Percentiles rank a stretch among this genome's conserved stretches.
phyloP scores from a whole-genome alignment of 92 coral and sea anemone genomes.

The Isaurus tuberculatus region DNA sequence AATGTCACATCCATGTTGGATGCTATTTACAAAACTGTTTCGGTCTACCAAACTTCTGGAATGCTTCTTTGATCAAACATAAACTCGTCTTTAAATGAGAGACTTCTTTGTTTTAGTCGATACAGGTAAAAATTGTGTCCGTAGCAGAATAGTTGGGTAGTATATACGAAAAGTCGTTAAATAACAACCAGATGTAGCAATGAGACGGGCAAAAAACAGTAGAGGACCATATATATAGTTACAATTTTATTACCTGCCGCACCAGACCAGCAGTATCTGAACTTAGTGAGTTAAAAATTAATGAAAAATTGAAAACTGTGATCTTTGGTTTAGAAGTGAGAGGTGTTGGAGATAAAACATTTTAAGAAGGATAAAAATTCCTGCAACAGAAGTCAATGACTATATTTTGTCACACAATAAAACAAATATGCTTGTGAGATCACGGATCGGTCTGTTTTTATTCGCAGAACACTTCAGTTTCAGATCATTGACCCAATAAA shows the following conservation, averaged over 20 bases:
- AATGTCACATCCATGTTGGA: not conserved
- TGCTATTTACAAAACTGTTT: not conserved
- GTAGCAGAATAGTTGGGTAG: not conserved
- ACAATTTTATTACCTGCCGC: slow-evolving; percentile 28
- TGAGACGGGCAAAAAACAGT: not conserved
- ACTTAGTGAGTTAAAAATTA: not conserved
- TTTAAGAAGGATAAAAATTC: not conserved
- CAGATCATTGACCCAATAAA: slow-evolving; percentile 22
- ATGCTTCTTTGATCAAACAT: slow-evolving; percentile 4
- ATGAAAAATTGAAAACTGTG: not conserved
- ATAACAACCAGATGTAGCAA: slow-evolving; percentile 16
- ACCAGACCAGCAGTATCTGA: not conserved
- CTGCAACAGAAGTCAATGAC: slow-evolving; percentile 23
- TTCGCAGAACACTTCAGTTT: slow-evolving; percentile 3
- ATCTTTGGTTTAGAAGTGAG: not conserved
- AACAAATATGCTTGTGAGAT: not conserved
- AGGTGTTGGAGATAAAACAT: not conserved
- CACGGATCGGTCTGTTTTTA: not conserved
- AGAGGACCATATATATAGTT: not conserved
- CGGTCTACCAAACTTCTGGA: slow-evolving; percentile 15
- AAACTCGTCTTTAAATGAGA: not conserved
- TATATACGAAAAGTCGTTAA: not conserved
- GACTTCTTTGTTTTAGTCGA: not conserved
- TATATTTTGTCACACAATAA: not conserved
- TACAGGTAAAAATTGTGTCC: not conserved